Percentiles rank a stretch among this genome's conserved stretches.
Conservation (phyloP, 2,797 vertebrate genomes). For the Erpetoichthys calabaricus region DNA sequence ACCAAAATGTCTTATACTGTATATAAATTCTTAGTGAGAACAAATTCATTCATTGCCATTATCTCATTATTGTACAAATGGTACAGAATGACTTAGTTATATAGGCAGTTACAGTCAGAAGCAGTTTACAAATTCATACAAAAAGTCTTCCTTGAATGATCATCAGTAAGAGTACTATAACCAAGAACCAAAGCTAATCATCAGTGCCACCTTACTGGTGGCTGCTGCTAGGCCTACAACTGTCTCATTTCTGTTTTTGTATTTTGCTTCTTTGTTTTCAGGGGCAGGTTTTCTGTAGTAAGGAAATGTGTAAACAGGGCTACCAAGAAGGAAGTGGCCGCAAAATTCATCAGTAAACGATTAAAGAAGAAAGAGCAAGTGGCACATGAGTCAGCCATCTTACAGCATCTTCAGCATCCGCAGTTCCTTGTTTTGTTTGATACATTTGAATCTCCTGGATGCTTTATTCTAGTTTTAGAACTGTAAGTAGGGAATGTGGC, state of each 20-base stretch:
- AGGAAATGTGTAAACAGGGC: slow-evolving; percentile 84
- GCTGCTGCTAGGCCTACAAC: not conserved
- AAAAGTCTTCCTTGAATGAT: too few relatives aligned
- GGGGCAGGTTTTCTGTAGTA: slow-evolving; percentile 89
- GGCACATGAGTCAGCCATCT: slow-evolving; percentile 77
- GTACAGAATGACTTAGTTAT: too few relatives aligned
- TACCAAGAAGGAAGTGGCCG: slow-evolving; percentile 81
- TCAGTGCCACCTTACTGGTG: too few relatives aligned
- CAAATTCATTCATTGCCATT: too few relatives aligned
- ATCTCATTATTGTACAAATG: too few relatives aligned
- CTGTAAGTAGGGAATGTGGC: slow-evolving; percentile 59
- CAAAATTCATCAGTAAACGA: slow-evolving; percentile 91
- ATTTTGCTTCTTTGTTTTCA: slow-evolving; percentile 23
- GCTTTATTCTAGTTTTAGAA: slow-evolving; percentile 78
- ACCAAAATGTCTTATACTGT: too few relatives aligned
- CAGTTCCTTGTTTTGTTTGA: slow-evolving; percentile 78
- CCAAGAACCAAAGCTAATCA: too few relatives aligned
- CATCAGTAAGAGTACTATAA: too few relatives aligned
- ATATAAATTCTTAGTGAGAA: too few relatives aligned
- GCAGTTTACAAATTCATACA: too few relatives aligned
- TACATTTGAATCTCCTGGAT: slow-evolving; percentile 73
- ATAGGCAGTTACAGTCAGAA: too few relatives aligned
- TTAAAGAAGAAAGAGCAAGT: slow-evolving; percentile 95
- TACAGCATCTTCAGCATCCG: slow-evolving; percentile 75
- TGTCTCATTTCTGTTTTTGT: not conserved